Evolutionary conservation across 2,888 invertebrate genomes (phyloP).

Genomic region (Nephrotoma flavescens): DNA sequence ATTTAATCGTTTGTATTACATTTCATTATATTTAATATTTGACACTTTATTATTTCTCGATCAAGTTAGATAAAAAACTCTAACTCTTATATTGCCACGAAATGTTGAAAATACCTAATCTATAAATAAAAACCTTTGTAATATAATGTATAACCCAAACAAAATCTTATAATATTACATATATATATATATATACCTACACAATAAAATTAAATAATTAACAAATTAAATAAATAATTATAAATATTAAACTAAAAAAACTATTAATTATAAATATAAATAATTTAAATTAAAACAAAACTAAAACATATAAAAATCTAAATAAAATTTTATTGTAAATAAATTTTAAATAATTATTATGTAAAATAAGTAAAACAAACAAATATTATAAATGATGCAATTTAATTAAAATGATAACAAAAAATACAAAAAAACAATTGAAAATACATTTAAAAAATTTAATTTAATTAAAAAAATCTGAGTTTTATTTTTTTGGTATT

Average conservation of each 20-base stretch:
- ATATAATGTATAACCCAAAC: too few relatives aligned
- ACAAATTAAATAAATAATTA: background rate
- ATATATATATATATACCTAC: too few relatives aligned
- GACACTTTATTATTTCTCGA: background rate
- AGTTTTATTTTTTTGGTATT: background rate
- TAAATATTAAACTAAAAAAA: background rate
- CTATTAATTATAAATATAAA: background rate
- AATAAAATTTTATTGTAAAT: background rate
- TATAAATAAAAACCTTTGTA: too few relatives aligned
- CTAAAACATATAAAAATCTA: background rate
- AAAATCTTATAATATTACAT: too few relatives aligned
- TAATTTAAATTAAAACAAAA: background rate
- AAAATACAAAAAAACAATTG: background rate
- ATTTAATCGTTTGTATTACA: background rate
- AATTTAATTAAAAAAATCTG: background rate
- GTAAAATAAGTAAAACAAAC: background rate
- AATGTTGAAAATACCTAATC: background rate
- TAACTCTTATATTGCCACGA: background rate
- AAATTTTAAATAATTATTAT: background rate
- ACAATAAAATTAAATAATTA: background rate
- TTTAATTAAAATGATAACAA: background rate
- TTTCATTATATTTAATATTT: background rate
- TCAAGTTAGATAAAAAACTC: background rate
- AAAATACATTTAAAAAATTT: background rate
- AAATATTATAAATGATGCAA: background rate